Evolutionary conservation across 1,140 invertebrate genomes (phyloP).

Genomic region (Drosophila busckii): DNA sequence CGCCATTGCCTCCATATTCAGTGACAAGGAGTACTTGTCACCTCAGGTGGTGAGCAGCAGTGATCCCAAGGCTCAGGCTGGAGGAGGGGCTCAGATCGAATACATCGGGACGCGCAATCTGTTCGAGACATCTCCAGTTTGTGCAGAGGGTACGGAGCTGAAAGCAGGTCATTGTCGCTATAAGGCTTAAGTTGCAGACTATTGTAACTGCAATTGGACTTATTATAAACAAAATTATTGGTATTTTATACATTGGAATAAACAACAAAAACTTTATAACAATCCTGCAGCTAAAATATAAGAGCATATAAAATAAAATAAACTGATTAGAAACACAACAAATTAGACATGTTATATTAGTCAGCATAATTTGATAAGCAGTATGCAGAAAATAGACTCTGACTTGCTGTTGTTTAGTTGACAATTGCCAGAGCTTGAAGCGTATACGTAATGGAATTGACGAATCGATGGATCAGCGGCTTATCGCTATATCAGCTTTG

Average conservation of each 20-base stretch:
- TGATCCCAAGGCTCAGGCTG: constrained; percentile 22
- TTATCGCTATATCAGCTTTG: too few relatives aligned
- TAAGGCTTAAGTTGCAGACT: constrained; percentile 16
- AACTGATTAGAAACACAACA: too few relatives aligned
- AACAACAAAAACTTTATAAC: neutral
- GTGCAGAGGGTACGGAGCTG: constrained; percentile 17
- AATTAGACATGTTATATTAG: too few relatives aligned
- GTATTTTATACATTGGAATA: too few relatives aligned
- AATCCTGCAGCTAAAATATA: too few relatives aligned
- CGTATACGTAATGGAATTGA: too few relatives aligned
- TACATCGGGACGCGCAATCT: constrained; percentile 30
- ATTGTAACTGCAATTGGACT: neutral
- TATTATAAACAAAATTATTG: neutral
- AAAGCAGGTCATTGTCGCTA: constrained; percentile 41
- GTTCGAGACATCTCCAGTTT: constrained; percentile 31
- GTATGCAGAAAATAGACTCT: too few relatives aligned
- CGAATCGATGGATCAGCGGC: too few relatives aligned
- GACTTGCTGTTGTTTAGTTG: too few relatives aligned
- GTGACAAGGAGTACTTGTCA: constrained; percentile 29
- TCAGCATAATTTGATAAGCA: too few relatives aligned
- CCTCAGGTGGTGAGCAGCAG: neutral
- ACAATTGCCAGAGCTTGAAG: too few relatives aligned
- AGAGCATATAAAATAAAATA: too few relatives aligned
- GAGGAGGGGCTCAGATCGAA: neutral
- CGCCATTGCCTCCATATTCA: constrained; percentile 37